phyloP scores from a whole-genome alignment of 2,113 vertebrate species.

The Heteronetta atricapilla region DNA sequence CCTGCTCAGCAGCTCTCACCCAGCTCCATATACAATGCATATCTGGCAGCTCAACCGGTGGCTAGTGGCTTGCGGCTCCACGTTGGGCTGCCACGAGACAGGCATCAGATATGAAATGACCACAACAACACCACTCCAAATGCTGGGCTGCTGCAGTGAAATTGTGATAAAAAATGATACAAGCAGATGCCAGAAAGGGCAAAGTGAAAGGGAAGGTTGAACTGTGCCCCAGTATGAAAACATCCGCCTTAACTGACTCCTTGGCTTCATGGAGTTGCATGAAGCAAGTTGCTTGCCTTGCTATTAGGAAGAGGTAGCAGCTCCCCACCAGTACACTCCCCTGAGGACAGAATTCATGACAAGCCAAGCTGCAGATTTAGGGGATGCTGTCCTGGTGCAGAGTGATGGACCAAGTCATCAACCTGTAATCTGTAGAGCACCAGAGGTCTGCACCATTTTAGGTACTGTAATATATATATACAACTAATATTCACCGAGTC shows the following conservation, averaged over 20 bases:
- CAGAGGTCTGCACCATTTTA: background rate
- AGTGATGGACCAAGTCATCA: background rate
- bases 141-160: background rate
- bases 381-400: background rate
- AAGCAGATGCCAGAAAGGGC: background rate
- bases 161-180: background rate
- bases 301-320: background rate
- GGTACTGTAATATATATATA: background rate
- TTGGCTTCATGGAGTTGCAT: background rate
- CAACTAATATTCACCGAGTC: background rate
- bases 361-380: background rate
- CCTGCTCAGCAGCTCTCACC: background rate
- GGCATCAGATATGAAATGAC: slow-evolving; percentile 20
- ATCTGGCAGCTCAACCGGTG: slow-evolving; percentile 43
- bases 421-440: background rate
- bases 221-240: background rate
- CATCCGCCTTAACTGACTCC: background rate
- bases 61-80: slow-evolving; percentile 7
- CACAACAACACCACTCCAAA: slow-evolving; percentile 3
- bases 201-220: background rate
- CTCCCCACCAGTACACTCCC: background rate
- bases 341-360: background rate
- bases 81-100: slow-evolving; percentile 6
- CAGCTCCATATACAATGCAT: background rate
- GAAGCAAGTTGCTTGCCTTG: background rate